These are phyloP conservation scores for Nylanderia fulva DNA, from an alignment of 1,140 invertebrate species.

Conservation along the genomic window DNA sequence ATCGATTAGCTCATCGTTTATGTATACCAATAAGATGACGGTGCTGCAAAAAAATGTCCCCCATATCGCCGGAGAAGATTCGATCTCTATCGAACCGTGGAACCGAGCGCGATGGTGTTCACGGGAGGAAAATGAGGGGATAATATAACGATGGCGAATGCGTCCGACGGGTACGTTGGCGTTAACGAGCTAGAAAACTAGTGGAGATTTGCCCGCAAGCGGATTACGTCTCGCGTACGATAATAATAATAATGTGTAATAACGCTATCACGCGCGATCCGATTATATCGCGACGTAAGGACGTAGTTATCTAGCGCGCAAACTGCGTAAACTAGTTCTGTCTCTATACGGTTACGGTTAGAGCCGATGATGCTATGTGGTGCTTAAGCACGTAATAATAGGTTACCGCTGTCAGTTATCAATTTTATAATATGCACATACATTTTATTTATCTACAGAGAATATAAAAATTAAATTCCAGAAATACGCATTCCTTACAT, in stretches of 20 bases:
- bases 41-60: slow-evolving; percentile 35
- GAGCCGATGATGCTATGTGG: neutral
- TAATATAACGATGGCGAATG: slow-evolving; percentile 34
- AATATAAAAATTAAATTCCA: neutral
- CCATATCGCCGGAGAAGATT: slow-evolving; percentile 25
- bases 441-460: neutral
- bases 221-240: slow-evolving; percentile 69
- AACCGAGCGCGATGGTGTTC: slow-evolving; percentile 12
- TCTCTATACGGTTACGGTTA: slow-evolving; percentile 8
- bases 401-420: slow-evolving; percentile 2
- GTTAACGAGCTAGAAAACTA: slow-evolving; percentile 76
- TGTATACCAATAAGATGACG: slow-evolving; percentile 39
- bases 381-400: slow-evolving; percentile 26
- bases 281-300: slow-evolving; percentile 54
- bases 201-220: slow-evolving; percentile 72
- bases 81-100: slow-evolving; percentile 27
- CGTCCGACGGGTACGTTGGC: slow-evolving; percentile 33
- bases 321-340: neutral
- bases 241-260: slow-evolving; percentile 72
- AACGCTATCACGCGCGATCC: slow-evolving; percentile 64
- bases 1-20: slow-evolving; percentile 48
- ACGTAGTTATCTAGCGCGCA: slow-evolving; percentile 41
- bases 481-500: neutral
- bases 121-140: slow-evolving; percentile 25
- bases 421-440: slow-evolving; percentile 43